Percentiles rank a stretch among this genome's conserved stretches.
Conservation (phyloP, 2,888 invertebrate genomes). For the Pseudococcus jackbeardsleyi region DNA sequence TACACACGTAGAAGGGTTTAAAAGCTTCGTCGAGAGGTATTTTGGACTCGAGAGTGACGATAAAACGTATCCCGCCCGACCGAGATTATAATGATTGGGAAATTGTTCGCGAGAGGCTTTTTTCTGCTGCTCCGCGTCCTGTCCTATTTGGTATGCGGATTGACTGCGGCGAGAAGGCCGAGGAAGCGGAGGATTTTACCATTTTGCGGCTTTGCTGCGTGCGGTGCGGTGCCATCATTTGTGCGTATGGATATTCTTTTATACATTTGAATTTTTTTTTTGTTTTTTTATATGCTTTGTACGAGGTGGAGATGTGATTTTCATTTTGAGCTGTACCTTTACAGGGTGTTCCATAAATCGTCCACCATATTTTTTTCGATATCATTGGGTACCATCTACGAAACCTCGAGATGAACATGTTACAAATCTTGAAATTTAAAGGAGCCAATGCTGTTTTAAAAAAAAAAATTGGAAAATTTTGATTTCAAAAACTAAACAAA, state of each 20-base stretch:
- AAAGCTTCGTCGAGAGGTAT: slow-evolving; percentile 35
- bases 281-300: neutral
- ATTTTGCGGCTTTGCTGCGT: neutral
- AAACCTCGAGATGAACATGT: no score
- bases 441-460: no score
- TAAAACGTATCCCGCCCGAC: neutral
- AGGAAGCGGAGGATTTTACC: neutral
- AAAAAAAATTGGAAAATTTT: no score
- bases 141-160: neutral
- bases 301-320: no score
- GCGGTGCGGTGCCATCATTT: neutral
- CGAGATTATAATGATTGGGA: slow-evolving; percentile 19
- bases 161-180: neutral
- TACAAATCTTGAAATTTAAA: no score
- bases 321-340: no score
- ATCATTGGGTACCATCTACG: no score
- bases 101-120: slow-evolving; percentile 17
- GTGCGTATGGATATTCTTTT: neutral
- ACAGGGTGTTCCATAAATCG: no score
- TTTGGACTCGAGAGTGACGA: slow-evolving; percentile 25
- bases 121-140: neutral
- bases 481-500: no score
- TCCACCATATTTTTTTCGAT: no score
- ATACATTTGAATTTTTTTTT: neutral
- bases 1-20: slow-evolving; percentile 20